Conservation (phyloP, 2,797 vertebrate species). For the Microctenopoma steveboyesi region DNA sequence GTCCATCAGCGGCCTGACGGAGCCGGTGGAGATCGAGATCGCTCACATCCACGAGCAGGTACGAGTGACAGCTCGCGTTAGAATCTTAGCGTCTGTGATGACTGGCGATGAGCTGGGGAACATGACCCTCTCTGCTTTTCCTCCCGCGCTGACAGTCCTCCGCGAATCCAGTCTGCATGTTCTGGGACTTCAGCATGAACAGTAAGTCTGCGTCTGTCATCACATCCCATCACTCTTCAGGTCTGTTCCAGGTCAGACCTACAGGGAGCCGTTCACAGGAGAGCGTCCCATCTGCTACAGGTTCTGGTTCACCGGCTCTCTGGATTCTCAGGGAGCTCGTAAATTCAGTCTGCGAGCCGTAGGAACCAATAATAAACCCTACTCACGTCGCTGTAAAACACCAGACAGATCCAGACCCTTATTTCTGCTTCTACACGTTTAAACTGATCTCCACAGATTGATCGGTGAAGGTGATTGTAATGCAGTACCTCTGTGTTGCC, state of each 20-base stretch:
- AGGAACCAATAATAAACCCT: no score
- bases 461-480: neutral
- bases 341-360: no score
- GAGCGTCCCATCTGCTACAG: neutral
- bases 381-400: no score
- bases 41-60: conserved; percentile 87
- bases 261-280: neutral
- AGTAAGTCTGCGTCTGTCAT: conserved; percentile 77
- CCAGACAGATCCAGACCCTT: no score
- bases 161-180: conserved; percentile 86
- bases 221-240: neutral
- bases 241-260: neutral
- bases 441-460: no score
- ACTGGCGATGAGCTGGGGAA: neutral
- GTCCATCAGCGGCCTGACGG: conserved; percentile 85
- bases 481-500: conserved; percentile 52
- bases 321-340: neutral
- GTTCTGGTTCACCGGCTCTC: neutral
- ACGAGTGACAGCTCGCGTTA: conserved; percentile 4
- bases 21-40: conserved; percentile 90
- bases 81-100: no score
- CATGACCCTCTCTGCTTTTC: conserved; percentile 17
- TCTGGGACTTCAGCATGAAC: conserved; percentile 93
- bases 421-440: no score
- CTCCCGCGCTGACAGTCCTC: conserved; percentile 69